Conservation (phyloP, 2,888 invertebrate species). For the Xanthostigma xanthostigma region DNA sequence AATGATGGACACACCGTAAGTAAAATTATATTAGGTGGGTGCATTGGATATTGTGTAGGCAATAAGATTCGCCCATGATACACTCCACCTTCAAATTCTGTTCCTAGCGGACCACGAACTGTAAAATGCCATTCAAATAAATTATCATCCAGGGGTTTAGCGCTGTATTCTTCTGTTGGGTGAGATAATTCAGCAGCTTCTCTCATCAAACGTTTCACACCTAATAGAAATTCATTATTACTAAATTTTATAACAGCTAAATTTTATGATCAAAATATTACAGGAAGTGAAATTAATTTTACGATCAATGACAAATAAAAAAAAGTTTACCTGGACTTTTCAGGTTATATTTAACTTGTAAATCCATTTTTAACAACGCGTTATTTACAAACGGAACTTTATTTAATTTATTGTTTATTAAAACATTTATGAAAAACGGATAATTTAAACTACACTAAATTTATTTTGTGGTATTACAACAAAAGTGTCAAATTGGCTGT, state of each 20-base stretch:
- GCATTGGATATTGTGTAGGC: constrained; percentile 93
- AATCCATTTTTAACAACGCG: constrained; percentile 22
- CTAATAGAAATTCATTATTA: constrained; percentile 28
- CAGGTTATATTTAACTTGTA: constrained; percentile 40
- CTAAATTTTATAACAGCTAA: background rate
- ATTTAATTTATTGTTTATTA: no score
- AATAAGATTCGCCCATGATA: constrained; percentile 86
- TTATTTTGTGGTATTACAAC: no score
- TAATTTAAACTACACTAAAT: no score
- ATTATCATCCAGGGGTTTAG: constrained; percentile 85
- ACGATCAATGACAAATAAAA: background rate
- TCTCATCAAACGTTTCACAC: constrained; percentile 85
- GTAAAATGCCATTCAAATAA: constrained; percentile 98
- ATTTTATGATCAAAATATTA: constrained; percentile 2
- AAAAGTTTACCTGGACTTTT: constrained; percentile 39
- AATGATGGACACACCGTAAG: constrained; percentile 43
- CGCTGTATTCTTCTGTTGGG: constrained; percentile 79
- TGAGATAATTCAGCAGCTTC: constrained; percentile 77
- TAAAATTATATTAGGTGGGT: constrained; percentile 87
- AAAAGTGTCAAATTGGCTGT: no score
- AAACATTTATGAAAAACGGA: no score
- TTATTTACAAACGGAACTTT: no score
- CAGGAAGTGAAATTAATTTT: background rate
- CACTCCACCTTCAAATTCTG: constrained; percentile 79
- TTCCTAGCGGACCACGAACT: constrained; percentile 72